Conservation (phyloP, 2,113 vertebrate genomes). For the Romanogobio albipinnatus region DNA sequence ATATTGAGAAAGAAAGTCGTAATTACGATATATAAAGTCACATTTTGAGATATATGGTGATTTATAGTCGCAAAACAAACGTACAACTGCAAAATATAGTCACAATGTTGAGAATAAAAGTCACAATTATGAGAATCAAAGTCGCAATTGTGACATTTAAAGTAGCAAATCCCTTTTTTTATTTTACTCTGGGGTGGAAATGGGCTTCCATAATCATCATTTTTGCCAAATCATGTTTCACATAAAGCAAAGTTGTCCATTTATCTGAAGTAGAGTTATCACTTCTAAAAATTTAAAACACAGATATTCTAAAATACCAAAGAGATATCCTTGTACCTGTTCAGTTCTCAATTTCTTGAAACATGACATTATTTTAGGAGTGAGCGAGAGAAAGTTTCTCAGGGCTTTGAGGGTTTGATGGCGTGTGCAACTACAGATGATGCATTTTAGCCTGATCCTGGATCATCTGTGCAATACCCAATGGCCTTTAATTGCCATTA, state of each 20-base stretch:
- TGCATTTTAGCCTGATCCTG: slow-evolving; percentile 34
- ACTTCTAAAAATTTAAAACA: slow-evolving; percentile 30
- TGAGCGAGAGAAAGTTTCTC: slow-evolving; percentile 54
- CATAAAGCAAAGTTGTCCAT: slow-evolving; percentile 10
- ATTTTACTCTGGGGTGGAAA: slow-evolving; percentile 3
- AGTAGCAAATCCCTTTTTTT: not conserved
- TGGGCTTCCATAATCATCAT: slow-evolving; percentile 8
- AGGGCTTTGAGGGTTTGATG: slow-evolving; percentile 49
- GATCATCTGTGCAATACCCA: slow-evolving; percentile 36
- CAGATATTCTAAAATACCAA: slow-evolving; percentile 33
- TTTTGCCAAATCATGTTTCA: slow-evolving; percentile 27
- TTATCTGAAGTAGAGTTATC: slow-evolving; percentile 4
- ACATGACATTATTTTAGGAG: slow-evolving; percentile 18
- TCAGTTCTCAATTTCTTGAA: slow-evolving; percentile 33
- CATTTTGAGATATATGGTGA: not conserved
- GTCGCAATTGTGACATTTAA: not conserved
- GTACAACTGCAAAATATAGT: not conserved
- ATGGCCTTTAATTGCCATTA: slow-evolving; percentile 52
- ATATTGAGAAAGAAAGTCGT: not conserved
- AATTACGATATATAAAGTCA: not conserved
- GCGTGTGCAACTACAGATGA: slow-evolving; percentile 53
- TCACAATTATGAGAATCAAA: not conserved
- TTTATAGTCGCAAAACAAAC: not conserved
- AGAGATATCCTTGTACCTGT: slow-evolving; percentile 17
- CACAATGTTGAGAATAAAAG: not conserved